A percentile compares a stretch with the other conserved stretches of the same genome.
Evolutionary conservation across 2,113 vertebrate species (phyloP).

Genomic region (Caracal caracal): DNA sequence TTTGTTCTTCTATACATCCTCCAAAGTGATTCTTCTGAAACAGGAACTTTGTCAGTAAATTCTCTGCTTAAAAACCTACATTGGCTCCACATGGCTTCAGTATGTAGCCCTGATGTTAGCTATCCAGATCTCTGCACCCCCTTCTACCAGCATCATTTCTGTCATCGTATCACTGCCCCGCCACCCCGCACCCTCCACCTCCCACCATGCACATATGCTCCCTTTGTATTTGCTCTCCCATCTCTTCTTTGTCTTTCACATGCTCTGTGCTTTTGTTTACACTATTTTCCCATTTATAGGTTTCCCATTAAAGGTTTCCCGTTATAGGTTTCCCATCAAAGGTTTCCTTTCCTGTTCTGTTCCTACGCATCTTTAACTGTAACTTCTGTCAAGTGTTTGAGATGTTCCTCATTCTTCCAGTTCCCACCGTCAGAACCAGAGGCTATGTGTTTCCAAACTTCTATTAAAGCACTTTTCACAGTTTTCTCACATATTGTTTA

Average conservation of each 20-base stretch:
- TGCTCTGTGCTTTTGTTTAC: neutral
- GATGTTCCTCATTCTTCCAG: neutral
- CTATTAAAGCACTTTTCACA: no score
- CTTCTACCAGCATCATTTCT: neutral
- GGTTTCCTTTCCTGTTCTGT: neutral
- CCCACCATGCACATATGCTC: neutral
- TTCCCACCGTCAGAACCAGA: neutral
- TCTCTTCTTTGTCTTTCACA: neutral
- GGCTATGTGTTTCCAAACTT: neutral
- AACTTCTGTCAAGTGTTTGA: neutral
- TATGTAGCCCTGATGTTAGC: neutral
- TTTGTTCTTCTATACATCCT: conserved; percentile 33
- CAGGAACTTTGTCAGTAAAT: neutral
- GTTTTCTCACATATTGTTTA: neutral
- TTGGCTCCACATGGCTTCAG: neutral
- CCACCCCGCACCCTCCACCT: neutral
- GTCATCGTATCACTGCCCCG: neutral
- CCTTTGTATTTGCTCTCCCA: neutral
- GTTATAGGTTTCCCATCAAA: no score
- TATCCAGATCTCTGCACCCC: no score
- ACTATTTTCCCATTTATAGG: neutral
- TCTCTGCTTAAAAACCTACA: neutral
- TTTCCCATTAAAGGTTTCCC: no score
- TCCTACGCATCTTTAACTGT: neutral
- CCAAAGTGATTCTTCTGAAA: neutral